These are phyloP conservation scores for Lasioglossum calceatum DNA, from an alignment of 2,888 invertebrate genomes.

Conservation along the genomic window DNA sequence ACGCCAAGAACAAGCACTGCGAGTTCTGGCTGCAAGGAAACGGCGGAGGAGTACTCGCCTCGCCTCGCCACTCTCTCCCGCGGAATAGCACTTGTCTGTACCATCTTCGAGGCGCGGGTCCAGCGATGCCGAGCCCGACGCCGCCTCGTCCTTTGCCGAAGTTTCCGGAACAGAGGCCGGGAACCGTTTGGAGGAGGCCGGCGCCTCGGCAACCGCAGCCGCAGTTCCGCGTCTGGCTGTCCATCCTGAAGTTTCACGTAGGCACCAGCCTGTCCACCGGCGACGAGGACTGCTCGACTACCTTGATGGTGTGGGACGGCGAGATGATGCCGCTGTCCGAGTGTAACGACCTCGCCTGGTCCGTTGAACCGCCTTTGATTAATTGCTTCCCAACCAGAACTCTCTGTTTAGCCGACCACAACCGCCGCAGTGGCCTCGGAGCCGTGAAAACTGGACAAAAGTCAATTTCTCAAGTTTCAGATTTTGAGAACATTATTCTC, in stretches of 20 bases:
- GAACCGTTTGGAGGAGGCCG: constrained; percentile 85
- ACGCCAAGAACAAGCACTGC: constrained; percentile 94
- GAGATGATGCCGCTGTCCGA: constrained; percentile 88
- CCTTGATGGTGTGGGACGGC: constrained; percentile 95
- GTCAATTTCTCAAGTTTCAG: background rate
- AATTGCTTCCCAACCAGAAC: constrained; percentile 7
- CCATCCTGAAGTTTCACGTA: constrained; percentile 94
- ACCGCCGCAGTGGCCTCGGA: background rate
- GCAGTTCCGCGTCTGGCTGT: constrained; percentile 93
- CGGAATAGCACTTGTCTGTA: constrained; percentile 96
- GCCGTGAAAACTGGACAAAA: background rate
- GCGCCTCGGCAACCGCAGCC: constrained; percentile 86
- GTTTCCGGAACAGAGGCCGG: constrained; percentile 82
- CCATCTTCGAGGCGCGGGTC: constrained; percentile 89
- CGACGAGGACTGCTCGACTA: constrained; percentile 92
- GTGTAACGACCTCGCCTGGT: constrained; percentile 94
- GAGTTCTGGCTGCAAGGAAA: constrained; percentile 95
- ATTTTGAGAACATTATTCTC: too few species aligned
- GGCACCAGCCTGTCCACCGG: constrained; percentile 88
- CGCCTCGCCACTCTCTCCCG: constrained; percentile 93
- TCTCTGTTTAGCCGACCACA: background rate
- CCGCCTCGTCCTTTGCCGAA: constrained; percentile 82
- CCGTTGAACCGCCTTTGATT: constrained; percentile 77
- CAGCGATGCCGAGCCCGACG: constrained; percentile 86
- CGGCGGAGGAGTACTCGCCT: constrained; percentile 92